Base-by-base conservation (phyloP, 2,113 vertebrate species). In the Mixornis gularis region DNA sequence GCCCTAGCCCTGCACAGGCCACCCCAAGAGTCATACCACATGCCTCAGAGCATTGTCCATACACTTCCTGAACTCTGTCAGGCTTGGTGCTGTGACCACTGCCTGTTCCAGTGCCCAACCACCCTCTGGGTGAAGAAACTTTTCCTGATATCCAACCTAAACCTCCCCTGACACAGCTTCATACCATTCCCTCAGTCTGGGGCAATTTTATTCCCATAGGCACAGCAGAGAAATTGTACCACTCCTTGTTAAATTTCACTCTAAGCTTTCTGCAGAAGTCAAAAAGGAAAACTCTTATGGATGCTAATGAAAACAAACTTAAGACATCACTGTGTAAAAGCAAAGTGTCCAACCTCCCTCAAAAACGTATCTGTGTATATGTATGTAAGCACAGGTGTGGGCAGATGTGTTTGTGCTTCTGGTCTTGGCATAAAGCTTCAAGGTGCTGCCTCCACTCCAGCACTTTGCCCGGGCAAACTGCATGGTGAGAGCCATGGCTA, bases 311-410 rank as follows among this genome's bases (percentile, higher is more conserved):
- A 77, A 89, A 52, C 21, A 89, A 55, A 43, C 21, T 79, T 63
- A 77, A 66, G 89, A 82, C 26, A 72, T 8, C 26, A 22, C 29
- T 13, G 6, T 26, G 24, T 60, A n/a, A 81, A 80, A 77, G 10
- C n/a, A 70, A 19, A 10, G 30, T 5, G 21, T 27, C 44, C 26
- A 66, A 8, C 12, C 19, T 82, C 30, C 24, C 34, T 77, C 51
- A 40, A 43, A 78, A 82, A n/a, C 0, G 0, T 34, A 62, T 20
- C 27, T 52, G 13, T 58, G 46, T 48, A n/a, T 1, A 0, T 15
- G 30, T 25, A 43, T 41, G 15, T 32, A 27, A 73, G 32, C 7
- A 34, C 40, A 30, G 5, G 6, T 48, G n/a, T 40, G 17, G 17
- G 24, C 49, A 79, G 62, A 56, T 25, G 24, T 24, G 13, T 30